Base-by-base conservation (phyloP, 2,113 vertebrate species). In the Motacilla alba region DNA sequence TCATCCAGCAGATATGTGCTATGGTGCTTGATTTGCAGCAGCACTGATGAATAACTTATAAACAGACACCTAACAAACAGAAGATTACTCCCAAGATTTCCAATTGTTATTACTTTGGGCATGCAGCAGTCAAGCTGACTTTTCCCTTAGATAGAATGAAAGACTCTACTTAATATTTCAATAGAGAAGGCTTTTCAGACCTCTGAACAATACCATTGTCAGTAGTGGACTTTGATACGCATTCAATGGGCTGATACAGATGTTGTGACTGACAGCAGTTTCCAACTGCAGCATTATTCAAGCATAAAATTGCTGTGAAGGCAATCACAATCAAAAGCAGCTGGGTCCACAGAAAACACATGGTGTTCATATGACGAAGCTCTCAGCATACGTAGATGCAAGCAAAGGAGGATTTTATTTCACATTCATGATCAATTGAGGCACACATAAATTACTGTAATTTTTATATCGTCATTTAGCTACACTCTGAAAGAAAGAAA, bases 231-330 rank as follows among this genome's bases (percentile, higher is more conserved):
- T 82, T 89, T 46, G 66, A 73, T 15, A 49, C 1, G 13, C 33
- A 56, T 87, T 86, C 62, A 82, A 52, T 39, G 68, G 47, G 62
- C 37, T 85, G 79, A 86, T 78, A 70, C 68, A 93, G 77, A 90
- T 89, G 91, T 89, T 92, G 68, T 70, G 58, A 93, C 52, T 91
- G 89, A 95, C 87, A 95, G 91, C 33, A 72, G 55, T 68, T 96
- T 83, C 91, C 50, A 92, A 79, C 68, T 82, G 58, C 46, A 83
- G 69, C 72, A 78, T 73, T 88, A 87, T 75, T 93, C 76, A 79
- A 88, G 91, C 85, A 79, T 75, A 89, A 95, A 94, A 96, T 73
- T 88, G 85, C 77, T 84, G 88, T 73, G 82, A 96, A 88, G 92
- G 93, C 79, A 95, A 91, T 91, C 4, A 4, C 64, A 94, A 91